Evolutionary conservation across 2,888 invertebrate genomes (phyloP), one percentile per base, ranked within the genome.

Genomic region (Sialis lutaria): DNA sequence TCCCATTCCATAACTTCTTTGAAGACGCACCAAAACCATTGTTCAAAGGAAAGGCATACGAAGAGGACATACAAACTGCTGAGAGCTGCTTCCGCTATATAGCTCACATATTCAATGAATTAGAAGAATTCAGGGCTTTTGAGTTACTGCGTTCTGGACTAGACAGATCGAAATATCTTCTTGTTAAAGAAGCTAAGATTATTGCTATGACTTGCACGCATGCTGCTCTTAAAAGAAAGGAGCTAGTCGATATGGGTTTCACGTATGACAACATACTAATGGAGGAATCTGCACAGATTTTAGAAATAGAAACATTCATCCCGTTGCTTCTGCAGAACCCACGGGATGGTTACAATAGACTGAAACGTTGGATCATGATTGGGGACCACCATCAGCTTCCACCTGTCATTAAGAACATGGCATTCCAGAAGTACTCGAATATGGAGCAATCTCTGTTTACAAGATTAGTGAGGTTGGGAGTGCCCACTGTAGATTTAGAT

Each of bases 151-250:
- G 98, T 7, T 93, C 91, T 44, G 98, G 98, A 0, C 69, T 93
- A 43, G 98, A 99, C 64, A 73, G 98, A 43, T 92, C 96, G 0
- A 90, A 95, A 59, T 98, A 98, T 67, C 70, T 99, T 48, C 70
- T 98, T 46, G 96, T 98, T 0, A 93, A 95, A 61, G 98, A 99
- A 63, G 97, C 98, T 0, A 98, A 97, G 69, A 95, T 99, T 47
- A 98, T 99, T 55, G 98, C 98, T 1, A 99, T 99, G 98, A 99
- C 98, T 0, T 99, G 98, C 69, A 99, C 98, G 0, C 98, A 99
- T 65, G 98, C 98, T 1, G 98, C 98, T 0, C 71, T 99, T 8
- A 95, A 97, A 61, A 74, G 98, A 32, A 84, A 91, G 45, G 98
- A 99, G 64, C 71, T 99, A 4, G 97, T 98, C 0, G 88, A 91